Evolutionary conservation across 2,797 vertebrate genomes (phyloP).

Genomic region (Cossypha caffra): DNA sequence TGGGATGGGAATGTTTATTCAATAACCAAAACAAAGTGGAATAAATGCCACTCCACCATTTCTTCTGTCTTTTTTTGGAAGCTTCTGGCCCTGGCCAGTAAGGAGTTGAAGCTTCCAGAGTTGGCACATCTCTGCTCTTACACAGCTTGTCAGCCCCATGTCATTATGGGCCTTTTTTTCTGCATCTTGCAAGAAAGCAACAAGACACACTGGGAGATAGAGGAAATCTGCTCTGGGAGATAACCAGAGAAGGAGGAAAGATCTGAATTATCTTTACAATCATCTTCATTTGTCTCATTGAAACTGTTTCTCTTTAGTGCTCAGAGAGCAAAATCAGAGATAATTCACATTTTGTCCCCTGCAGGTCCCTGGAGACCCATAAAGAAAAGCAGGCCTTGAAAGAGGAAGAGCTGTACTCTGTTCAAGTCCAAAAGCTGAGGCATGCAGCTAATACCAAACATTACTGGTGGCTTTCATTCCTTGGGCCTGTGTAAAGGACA

Average conservation of each 20-base stretch:
- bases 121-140: not conserved
- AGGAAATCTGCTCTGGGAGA: conserved; percentile 25
- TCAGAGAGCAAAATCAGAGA: not conserved
- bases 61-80: not conserved
- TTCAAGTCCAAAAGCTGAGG: conserved; percentile 6
- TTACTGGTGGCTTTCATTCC: conserved; percentile 43
- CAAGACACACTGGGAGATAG: not conserved
- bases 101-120: not conserved
- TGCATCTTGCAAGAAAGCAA: not conserved
- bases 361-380: not conserved
- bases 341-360: conserved; percentile 38
- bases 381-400: conserved; percentile 47
- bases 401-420: conserved; percentile 6
- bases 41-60: not conserved
- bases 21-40: not conserved
- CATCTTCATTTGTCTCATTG: conserved; percentile 22
- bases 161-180: not conserved
- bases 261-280: conserved; percentile 18
- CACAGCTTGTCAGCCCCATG: not conserved
- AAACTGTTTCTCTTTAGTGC: conserved; percentile 10
- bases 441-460: conserved; percentile 43
- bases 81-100: not conserved
- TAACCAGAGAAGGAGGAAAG: not conserved
- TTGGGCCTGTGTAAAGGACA: conserved; percentile 8
- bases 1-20: not conserved